Conservation (phyloP, 1,140 invertebrate genomes). For the Lineus longissimus region DNA sequence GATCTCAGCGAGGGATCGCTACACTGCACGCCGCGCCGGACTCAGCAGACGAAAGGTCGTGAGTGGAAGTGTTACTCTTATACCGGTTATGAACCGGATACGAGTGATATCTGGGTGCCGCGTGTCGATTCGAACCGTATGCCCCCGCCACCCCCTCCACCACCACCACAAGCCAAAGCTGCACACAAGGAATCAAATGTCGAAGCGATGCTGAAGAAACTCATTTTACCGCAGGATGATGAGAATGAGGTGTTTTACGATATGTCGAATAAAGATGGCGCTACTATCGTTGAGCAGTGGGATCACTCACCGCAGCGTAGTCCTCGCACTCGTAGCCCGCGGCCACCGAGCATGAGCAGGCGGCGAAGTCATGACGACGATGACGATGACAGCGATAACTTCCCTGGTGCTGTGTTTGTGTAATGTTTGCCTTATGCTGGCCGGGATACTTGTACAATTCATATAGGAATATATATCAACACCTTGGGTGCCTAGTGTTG, state of each 20-base stretch:
- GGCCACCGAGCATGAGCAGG: no score
- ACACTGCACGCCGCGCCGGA: constrained; percentile 8
- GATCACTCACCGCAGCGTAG: no score
- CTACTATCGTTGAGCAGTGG: no score
- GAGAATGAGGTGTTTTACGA: not conserved
- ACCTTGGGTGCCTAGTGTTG: no score
- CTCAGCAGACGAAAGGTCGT: constrained; percentile 6
- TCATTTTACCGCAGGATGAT: not conserved
- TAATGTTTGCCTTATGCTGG: no score
- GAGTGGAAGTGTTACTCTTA: constrained; percentile 4
- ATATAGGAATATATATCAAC: no score
- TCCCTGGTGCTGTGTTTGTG: no score
- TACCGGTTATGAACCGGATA: not conserved
- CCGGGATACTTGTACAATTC: no score
- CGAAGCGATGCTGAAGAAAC: constrained; percentile 1
- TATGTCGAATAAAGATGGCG: no score
- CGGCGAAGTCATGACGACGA: no score
- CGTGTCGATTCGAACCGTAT: not conserved
- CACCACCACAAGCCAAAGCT: not conserved
- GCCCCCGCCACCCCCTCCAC: not conserved
- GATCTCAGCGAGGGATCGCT: not conserved
- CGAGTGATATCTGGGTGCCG: constrained; percentile 12
- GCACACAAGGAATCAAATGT: not conserved
- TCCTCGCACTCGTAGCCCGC: no score
- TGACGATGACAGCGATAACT: no score